Conservation (phyloP, 2,797 vertebrate species). For the Hyperoplus immaculatus region DNA sequence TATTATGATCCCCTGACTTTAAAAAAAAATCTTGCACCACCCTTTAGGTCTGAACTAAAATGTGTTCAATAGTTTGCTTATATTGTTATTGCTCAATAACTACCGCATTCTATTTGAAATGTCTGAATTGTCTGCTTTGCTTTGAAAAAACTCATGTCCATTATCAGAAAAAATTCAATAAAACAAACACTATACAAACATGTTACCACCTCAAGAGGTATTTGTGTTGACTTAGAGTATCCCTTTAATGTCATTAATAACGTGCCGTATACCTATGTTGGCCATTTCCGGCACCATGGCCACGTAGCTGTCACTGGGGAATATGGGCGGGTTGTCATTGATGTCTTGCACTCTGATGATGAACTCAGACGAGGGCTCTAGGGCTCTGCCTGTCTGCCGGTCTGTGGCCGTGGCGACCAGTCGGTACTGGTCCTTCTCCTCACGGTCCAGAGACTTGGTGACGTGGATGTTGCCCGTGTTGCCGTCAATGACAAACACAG, state of each 20-base stretch:
- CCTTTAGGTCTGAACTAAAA: background rate
- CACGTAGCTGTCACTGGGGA: conserved; percentile 86
- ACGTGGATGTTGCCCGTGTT: conserved; percentile 92
- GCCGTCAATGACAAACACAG: conserved; percentile 91
- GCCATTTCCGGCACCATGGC: conserved; percentile 92
- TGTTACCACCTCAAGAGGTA: background rate
- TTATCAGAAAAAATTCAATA: background rate
- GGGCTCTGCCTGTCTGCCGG: conserved; percentile 86
- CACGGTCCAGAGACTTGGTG: conserved; percentile 91
- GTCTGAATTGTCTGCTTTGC: background rate
- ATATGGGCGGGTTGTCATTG: conserved; percentile 92
- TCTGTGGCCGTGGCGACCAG: conserved; percentile 89
- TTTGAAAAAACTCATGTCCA: background rate
- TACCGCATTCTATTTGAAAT: background rate
- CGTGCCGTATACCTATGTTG: conserved; percentile 85
- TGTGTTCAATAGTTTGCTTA: background rate
- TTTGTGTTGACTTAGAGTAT: background rate
- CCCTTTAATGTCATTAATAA: background rate
- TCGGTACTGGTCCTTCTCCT: conserved; percentile 91
- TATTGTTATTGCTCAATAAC: background rate
- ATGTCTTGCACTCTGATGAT: conserved; percentile 93
- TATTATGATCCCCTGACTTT: no score
- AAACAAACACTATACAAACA: no score
- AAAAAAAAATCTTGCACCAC: no score
- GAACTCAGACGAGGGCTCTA: conserved; percentile 91